Percentiles rank a stretch among this genome's conserved stretches.
Conservation (phyloP, 2,113 vertebrate genomes). For the Aegypius monachus region DNA sequence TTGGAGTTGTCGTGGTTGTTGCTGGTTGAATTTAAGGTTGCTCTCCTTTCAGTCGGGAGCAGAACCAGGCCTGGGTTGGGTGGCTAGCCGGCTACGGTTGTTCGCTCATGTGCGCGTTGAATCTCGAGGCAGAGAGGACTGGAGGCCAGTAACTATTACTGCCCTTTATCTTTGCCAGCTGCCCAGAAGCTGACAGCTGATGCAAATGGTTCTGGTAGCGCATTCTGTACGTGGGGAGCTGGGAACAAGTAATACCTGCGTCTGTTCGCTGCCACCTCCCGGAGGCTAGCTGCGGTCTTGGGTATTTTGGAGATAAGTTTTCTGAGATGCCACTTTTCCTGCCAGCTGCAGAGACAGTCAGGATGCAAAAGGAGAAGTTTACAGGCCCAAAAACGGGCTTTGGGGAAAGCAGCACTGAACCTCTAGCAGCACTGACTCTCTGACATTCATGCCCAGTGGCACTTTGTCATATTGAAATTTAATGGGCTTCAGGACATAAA, state of each 20-base stretch:
- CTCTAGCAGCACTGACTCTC: neutral
- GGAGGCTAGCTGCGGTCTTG: neutral
- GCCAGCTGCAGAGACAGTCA: neutral
- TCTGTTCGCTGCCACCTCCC: neutral
- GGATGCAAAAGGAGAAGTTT: neutral
- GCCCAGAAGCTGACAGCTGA: neutral
- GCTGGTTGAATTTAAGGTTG: neutral
- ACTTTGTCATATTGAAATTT: neutral
- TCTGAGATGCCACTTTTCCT: neutral
- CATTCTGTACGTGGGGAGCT: neutral
- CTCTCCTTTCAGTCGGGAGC: neutral
- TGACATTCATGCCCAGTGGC: neutral
- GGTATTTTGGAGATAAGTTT: neutral
- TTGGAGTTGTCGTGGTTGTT: neutral
- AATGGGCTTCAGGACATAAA: neutral
- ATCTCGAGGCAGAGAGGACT: neutral
- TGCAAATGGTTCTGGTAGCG: neutral
- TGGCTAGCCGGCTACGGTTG: neutral
- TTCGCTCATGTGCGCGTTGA: fast-evolving
- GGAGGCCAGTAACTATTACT: neutral
- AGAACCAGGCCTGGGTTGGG: neutral
- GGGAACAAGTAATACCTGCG: neutral
- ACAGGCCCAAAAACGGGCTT: neutral
- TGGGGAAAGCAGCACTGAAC: neutral
- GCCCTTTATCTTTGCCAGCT: neutral